Conservation (phyloP, 1,140 invertebrate species). For the Kradibia gibbosae region DNA sequence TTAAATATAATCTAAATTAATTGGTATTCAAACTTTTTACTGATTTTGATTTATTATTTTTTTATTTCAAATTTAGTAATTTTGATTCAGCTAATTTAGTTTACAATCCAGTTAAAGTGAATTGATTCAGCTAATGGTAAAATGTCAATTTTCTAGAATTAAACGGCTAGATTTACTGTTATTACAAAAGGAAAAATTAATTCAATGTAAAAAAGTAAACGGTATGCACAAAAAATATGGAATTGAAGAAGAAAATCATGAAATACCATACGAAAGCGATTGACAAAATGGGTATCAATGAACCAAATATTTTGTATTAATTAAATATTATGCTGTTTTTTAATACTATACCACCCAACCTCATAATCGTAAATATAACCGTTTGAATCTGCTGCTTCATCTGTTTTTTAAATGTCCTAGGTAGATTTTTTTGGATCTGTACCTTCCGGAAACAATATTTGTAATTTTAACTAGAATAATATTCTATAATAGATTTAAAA, state of each 20-base stretch:
- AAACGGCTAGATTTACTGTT: constrained; percentile 21
- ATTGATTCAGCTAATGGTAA: constrained; percentile 42
- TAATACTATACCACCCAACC: neutral
- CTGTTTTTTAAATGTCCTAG: too few relatives aligned
- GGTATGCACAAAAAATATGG: neutral
- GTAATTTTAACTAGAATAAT: constrained; percentile 23
- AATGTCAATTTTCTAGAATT: constrained; percentile 30
- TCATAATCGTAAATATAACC: constrained; percentile 51
- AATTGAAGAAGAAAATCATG: neutral
- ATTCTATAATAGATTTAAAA: too few relatives aligned
- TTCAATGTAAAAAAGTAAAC: constrained; percentile 26
- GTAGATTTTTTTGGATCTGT: neutral
- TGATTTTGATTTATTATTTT: constrained; percentile 37
- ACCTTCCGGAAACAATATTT: constrained; percentile 6
- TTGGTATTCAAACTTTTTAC: neutral
- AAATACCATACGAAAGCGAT: constrained; percentile 13
- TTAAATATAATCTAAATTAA: neutral
- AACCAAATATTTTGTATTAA: constrained; percentile 44
- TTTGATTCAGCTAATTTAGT: neutral
- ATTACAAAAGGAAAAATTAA: constrained; percentile 27
- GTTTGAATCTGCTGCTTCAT: constrained; percentile 51
- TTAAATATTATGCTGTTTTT: constrained; percentile 30
- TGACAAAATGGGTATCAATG: neutral
- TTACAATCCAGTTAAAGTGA: constrained; percentile 24
- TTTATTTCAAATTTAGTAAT: constrained; percentile 32